A percentile compares a stretch with the other conserved stretches of the same genome.
These are phyloP conservation scores for Colossoma macropomum DNA, from an alignment of 2,113 vertebrate genomes.

Conservation along the genomic window DNA sequence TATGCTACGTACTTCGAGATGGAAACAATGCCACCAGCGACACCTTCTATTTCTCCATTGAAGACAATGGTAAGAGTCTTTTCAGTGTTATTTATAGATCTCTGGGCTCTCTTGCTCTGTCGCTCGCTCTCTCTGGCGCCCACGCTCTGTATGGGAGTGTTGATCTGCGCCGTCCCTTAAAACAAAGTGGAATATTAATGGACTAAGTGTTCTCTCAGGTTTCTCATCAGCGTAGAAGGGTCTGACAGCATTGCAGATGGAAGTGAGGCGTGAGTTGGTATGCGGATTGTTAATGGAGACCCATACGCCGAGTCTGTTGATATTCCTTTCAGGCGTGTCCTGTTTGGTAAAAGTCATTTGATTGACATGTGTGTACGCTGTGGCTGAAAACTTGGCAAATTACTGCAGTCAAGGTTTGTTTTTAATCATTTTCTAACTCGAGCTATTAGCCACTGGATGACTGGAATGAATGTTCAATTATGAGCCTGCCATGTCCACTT, in stretches of 20 bases:
- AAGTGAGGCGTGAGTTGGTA: not conserved
- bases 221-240: not conserved
- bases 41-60: conserved; percentile 82
- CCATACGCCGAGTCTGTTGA: not conserved
- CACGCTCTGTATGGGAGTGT: not conserved
- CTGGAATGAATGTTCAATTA: conserved; percentile 32
- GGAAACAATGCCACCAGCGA: conserved; percentile 82
- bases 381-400: not conserved
- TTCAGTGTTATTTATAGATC: conserved; percentile 8
- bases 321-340: not conserved
- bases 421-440: conserved; percentile 26
- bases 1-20: conserved; percentile 83
- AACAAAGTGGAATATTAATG: conserved; percentile 21
- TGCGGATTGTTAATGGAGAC: not conserved
- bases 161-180: not conserved
- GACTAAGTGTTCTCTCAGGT: not conserved
- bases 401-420: not conserved
- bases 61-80: conserved; percentile 81
- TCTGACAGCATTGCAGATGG: not conserved
- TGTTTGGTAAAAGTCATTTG: conserved; percentile 15
- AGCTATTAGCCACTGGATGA: not conserved
- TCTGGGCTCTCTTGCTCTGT: not conserved
- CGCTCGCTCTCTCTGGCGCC: not conserved
- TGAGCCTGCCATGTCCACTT: conserved; percentile 37
- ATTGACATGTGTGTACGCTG: conserved; percentile 10